Evolutionary conservation across 1,140 invertebrate species (phyloP).

Genomic region (Galleria mellonella): DNA sequence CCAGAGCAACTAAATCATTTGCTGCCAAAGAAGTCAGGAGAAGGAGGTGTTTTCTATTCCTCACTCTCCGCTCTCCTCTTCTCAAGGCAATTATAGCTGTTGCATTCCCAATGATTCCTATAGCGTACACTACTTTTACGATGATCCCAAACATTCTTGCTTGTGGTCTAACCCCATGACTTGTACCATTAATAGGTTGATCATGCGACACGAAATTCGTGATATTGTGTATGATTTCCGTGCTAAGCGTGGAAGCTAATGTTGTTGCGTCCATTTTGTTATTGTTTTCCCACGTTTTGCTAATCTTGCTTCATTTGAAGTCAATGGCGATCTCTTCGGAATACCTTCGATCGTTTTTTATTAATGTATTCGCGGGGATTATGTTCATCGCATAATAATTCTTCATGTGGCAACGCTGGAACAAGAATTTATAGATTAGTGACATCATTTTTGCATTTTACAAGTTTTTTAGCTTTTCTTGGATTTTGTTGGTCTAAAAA

Average conservation of each 20-base stretch:
- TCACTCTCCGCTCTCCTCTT: constrained; percentile 74
- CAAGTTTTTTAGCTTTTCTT: too few species aligned
- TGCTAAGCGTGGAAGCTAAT: background rate
- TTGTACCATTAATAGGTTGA: background rate
- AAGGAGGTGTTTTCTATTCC: constrained; percentile 86
- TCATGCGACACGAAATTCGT: background rate
- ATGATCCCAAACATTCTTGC: constrained; percentile 5
- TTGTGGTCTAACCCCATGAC: background rate
- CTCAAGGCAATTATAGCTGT: constrained; percentile 55
- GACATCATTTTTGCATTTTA: too few species aligned
- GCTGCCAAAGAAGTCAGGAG: constrained; percentile 84
- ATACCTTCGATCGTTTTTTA: too few species aligned
- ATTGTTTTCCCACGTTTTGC: background rate
- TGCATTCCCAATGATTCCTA: constrained; percentile 63
- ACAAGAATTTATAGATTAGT: too few species aligned
- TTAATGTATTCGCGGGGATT: too few species aligned
- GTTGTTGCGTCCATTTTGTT: background rate
- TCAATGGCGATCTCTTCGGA: too few species aligned
- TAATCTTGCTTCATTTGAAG: too few species aligned
- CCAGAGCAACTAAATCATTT: constrained; percentile 86
- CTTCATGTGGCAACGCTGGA: too few species aligned
- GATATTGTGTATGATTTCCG: background rate
- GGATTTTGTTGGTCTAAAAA: too few species aligned
- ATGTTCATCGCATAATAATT: too few species aligned
- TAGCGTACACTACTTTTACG: constrained; percentile 50